phyloP scores from a whole-genome alignment of 1,140 invertebrate genomes.

The Danaus melanippus region DNA sequence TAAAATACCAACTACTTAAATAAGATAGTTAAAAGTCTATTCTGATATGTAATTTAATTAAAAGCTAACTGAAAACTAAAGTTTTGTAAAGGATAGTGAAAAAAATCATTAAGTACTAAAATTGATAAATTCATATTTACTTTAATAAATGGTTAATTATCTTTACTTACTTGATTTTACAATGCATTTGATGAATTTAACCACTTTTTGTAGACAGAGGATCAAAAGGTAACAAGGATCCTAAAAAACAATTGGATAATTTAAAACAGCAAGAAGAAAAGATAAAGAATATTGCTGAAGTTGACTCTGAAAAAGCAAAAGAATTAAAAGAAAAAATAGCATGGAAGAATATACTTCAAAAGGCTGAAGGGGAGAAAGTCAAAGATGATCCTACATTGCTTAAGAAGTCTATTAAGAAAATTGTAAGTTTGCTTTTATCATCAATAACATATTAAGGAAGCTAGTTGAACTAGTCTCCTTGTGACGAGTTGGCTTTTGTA shows the following conservation, averaged over 20 bases:
- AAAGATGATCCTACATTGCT: constrained; percentile 86
- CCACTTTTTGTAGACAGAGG: constrained; percentile 39
- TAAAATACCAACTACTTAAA: too few relatives aligned
- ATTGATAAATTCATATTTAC: too few relatives aligned
- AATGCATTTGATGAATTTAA: constrained; percentile 5
- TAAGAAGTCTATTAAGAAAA: constrained; percentile 83
- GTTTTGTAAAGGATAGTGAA: too few relatives aligned
- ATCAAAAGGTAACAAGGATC: constrained; percentile 75
- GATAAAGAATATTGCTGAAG: constrained; percentile 74
- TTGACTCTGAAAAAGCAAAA: constrained; percentile 76
- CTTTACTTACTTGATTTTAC: too few relatives aligned
- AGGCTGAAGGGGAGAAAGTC: constrained; percentile 85
- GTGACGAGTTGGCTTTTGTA: too few relatives aligned
- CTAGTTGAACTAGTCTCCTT: too few relatives aligned
- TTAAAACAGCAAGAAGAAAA: constrained; percentile 81
- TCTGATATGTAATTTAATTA: too few relatives aligned
- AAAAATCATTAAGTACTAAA: too few relatives aligned
- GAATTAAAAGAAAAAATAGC: constrained; percentile 78
- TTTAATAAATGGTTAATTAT: too few relatives aligned
- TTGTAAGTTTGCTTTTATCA: constrained; percentile 32
- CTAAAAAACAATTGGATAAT: constrained; percentile 80
- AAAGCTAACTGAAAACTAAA: too few relatives aligned
- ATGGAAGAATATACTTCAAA: constrained; percentile 83
- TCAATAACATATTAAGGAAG: too few relatives aligned
- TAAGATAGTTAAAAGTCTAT: too few relatives aligned